These are phyloP conservation scores for Actinemys pallida DNA, from an alignment of 2,113 vertebrate genomes.

Conservation along the genomic window DNA sequence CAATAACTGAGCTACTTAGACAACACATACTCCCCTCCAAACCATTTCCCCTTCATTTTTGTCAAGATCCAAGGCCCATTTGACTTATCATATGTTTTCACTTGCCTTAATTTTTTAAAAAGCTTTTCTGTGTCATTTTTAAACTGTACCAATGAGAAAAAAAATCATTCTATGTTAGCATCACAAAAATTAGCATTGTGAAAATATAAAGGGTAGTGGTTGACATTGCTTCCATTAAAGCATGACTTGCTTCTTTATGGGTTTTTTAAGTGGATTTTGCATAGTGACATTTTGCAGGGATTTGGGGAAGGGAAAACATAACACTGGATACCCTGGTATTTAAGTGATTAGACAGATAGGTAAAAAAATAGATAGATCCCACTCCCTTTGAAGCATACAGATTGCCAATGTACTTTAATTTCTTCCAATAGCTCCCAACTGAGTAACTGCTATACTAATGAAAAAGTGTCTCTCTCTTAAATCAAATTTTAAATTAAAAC, in stretches of 20 bases:
- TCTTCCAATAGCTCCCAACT: constrained; percentile 78
- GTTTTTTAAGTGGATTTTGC: constrained; percentile 15
- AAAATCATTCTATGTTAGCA: not conserved
- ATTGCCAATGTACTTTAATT: constrained; percentile 81
- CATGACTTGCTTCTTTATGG: constrained; percentile 13
- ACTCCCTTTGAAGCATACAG: constrained; percentile 72
- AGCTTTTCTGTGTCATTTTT: not conserved
- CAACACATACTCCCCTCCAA: not conserved
- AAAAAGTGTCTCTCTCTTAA: constrained; percentile 74
- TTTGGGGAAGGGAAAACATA: constrained; percentile 43
- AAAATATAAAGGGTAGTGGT: not conserved
- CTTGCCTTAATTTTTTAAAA: not conserved
- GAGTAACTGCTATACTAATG: constrained; percentile 75
- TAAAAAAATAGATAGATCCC: constrained; percentile 71
- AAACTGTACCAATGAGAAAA: not conserved
- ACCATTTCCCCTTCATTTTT: not conserved
- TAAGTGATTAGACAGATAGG: constrained; percentile 72
- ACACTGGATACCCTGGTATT: constrained; percentile 42
- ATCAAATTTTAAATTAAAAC: constrained; percentile 81
- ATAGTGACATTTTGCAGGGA: constrained; percentile 32
- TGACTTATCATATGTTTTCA: not conserved
- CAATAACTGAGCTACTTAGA: constrained; percentile 24
- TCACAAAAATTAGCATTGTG: constrained; percentile 17
- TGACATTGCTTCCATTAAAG: not conserved
- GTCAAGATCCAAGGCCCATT: not conserved